These are phyloP conservation scores for Bellardia bayeri DNA, from an alignment of 2,888 invertebrate genomes.

Conservation along the genomic window DNA sequence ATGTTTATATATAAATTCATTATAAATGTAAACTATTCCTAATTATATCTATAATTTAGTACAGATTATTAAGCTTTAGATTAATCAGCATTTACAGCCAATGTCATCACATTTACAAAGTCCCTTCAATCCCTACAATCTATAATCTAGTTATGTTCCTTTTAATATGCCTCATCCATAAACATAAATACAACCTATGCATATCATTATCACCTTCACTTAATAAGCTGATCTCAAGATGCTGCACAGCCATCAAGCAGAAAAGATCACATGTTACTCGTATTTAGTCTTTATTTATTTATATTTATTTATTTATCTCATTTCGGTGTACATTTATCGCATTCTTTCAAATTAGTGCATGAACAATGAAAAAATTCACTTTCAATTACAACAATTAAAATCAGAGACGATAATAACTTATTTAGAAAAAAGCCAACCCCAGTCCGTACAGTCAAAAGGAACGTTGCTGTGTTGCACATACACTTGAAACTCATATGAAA, in stretches of 20 bases:
- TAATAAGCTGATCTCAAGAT: slow-evolving; percentile 33
- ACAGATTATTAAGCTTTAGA: neutral
- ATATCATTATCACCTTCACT: slow-evolving; percentile 66
- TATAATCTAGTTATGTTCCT: slow-evolving; percentile 30
- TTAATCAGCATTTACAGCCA: neutral
- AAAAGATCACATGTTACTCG: slow-evolving; percentile 60
- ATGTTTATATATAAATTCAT: neutral
- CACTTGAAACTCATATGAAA: slow-evolving; percentile 26
- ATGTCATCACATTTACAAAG: slow-evolving; percentile 25
- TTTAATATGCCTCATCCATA: slow-evolving; percentile 27
- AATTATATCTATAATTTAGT: neutral
- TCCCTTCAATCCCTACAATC: neutral
- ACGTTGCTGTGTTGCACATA: neutral
- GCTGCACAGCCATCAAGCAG: neutral
- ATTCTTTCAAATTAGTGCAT: slow-evolving; percentile 73
- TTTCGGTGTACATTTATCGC: slow-evolving; percentile 70
- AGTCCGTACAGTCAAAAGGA: slow-evolving; percentile 6
- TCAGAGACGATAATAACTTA: slow-evolving; percentile 82
- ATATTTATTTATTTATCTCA: slow-evolving; percentile 68
- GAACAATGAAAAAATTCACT: slow-evolving; percentile 80
- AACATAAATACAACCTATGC: slow-evolving; percentile 20
- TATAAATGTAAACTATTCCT: neutral
- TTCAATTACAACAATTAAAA: slow-evolving; percentile 82
- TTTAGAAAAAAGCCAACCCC: slow-evolving; percentile 75
- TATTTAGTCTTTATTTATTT: slow-evolving; percentile 41